phyloP scores from a whole-genome alignment of 1,140 invertebrate species.

The Papilio polytes region DNA sequence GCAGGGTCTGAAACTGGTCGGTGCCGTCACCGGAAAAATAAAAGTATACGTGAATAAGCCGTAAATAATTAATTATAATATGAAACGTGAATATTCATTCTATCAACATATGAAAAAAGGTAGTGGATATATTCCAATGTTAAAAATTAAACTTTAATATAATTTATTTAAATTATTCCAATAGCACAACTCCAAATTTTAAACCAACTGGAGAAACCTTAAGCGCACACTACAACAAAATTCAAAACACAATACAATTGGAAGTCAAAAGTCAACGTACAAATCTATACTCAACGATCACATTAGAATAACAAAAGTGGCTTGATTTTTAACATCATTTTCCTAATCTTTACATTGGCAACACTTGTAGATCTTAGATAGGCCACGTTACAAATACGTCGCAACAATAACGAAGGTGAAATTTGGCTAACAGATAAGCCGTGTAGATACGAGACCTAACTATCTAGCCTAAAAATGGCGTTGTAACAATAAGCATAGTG shows the following conservation, averaged over 20 bases:
- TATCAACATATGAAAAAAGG: no score
- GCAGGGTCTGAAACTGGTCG: no score
- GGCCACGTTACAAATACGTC: slow-evolving; percentile 17
- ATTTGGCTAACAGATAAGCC: slow-evolving; percentile 35
- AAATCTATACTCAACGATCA: neutral
- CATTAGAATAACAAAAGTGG: slow-evolving; percentile 9
- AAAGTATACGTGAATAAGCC: no score
- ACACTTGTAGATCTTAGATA: neutral
- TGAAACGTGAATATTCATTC: no score
- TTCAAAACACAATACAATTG: neutral
- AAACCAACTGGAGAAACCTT: no score
- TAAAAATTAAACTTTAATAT: no score
- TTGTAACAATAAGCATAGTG: neutral
- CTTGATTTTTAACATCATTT: neutral
- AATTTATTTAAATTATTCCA: no score
- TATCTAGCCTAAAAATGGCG: neutral
- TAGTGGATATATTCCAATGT: no score
- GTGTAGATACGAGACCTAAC: slow-evolving; percentile 11
- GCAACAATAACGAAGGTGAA: slow-evolving; percentile 33
- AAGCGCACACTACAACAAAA: no score
- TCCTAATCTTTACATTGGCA: neutral
- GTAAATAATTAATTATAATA: no score
- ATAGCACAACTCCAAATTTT: no score
- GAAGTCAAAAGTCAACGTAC: neutral
- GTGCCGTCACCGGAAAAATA: no score